phyloP scores from a whole-genome alignment of 2,113 vertebrate genomes.

The Nycticorax nycticorax region DNA sequence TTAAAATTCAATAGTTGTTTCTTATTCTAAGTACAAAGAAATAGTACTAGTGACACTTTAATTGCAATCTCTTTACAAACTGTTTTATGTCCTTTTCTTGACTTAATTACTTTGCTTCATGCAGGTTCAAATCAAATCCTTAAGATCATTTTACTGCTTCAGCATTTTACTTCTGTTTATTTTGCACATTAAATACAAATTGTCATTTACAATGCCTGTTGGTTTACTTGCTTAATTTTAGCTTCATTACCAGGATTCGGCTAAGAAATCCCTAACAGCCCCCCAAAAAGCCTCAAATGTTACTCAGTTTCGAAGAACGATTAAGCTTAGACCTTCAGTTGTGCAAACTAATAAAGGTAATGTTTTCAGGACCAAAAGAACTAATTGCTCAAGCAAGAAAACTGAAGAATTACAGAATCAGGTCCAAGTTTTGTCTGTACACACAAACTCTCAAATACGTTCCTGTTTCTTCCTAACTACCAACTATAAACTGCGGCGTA shows the following conservation, averaged over 20 bases:
- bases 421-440: background rate
- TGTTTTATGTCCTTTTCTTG: slow-evolving; percentile 18
- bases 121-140: slow-evolving; percentile 18
- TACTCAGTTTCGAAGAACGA: background rate
- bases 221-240: slow-evolving; percentile 25
- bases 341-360: background rate
- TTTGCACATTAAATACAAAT: background rate
- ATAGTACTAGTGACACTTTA: slow-evolving; percentile 35
- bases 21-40: slow-evolving; percentile 11
- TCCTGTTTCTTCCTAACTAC: background rate
- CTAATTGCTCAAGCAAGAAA: background rate
- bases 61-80: slow-evolving; percentile 55
- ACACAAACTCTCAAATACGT: background rate
- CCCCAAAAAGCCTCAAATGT: background rate
- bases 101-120: slow-evolving; percentile 28
- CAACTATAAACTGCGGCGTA: background rate
- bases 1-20: slow-evolving; percentile 12
- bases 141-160: background rate
- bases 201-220: slow-evolving; percentile 16
- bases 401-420: background rate
- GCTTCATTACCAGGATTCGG: background rate
- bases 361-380: background rate
- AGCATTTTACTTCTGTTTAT: slow-evolving; percentile 29
- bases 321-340: background rate
- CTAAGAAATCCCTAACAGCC: slow-evolving; percentile 13